Evolutionary conservation across 2,888 invertebrate genomes (phyloP), one percentile per base, ranked within the genome.

Genomic region (Rhingia rostrata): DNA sequence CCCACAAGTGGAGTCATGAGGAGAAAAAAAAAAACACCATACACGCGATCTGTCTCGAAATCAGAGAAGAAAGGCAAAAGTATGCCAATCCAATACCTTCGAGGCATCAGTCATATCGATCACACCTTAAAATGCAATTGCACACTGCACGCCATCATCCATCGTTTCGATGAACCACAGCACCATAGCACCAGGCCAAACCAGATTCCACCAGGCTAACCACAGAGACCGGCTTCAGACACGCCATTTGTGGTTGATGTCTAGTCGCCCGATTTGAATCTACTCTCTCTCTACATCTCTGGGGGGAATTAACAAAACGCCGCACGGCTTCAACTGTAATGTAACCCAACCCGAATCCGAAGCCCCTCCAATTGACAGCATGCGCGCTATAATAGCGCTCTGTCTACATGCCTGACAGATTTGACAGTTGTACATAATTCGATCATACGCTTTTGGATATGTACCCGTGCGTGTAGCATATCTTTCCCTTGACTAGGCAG

Each of bases 91-190:
- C 39, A 33, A 73, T 79, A 51, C 75, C 81, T 64, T 43, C 6
- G 63, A 64, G 81, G 56, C 75, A 81, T 74, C 81, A 81, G 63
- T 81, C 75, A 81, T 69, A 75, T 70, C 63, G 63, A 69, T 81
- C 81, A 64, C 75, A 81, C 81, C 81, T 75, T 75, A 72, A 81
- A 75, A 53, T 81, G 69, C 58, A 69, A 58, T 81, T 53, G 74
- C 69, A 63, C 51, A 22, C 35, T 39, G 69, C 58, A 58, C 49
- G 69, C 58, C 39, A 70, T 39, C 33, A 12, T 43, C 22, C 22
- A 67, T 66, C 41, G 53, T 67, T 53, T 67, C 67, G 54, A 67
- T 67, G 22, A 1, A 22, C 22, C 22, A 22, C 2, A 22, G 22
- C 22, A 22, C 22, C 22, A 22, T 22, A 22, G 43, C 54, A 54